phyloP scores from a whole-genome alignment of 2,113 vertebrate genomes.

The Dasyornis broadbenti region DNA sequence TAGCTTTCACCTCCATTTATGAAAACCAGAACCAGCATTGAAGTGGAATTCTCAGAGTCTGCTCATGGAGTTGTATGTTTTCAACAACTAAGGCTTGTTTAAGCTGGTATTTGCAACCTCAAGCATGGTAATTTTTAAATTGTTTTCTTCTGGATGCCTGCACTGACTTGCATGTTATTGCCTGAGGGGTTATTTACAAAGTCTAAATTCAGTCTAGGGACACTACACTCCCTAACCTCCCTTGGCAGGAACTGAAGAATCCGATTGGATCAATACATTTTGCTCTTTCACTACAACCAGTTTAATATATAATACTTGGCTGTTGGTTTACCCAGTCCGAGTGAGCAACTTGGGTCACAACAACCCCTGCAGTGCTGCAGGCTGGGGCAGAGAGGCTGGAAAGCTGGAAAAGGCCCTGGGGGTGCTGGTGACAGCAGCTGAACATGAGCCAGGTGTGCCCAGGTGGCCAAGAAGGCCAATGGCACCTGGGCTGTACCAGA shows the following conservation, averaged over 20 bases:
- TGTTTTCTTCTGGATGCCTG: conserved; percentile 32
- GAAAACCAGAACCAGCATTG: neutral
- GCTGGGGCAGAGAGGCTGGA: neutral
- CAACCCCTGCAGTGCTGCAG: neutral
- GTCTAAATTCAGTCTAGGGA: neutral
- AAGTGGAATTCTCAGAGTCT: neutral
- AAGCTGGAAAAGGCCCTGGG: neutral
- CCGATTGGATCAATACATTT: neutral
- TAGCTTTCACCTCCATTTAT: neutral
- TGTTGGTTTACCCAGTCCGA: neutral
- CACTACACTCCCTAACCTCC: neutral
- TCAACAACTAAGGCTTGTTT: conserved; percentile 14
- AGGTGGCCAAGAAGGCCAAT: fast-evolving
- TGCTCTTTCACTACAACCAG: neutral
- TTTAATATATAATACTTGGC: neutral
- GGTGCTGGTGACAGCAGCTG: fast-evolving
- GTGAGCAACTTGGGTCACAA: neutral
- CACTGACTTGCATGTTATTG: neutral
- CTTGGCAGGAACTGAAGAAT: neutral
- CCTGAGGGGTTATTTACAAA: neutral
- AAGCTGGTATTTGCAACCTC: conserved; percentile 19
- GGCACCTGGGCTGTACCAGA: neutral
- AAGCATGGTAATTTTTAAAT: neutral
- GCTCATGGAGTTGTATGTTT: neutral
- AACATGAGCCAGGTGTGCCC: neutral